A percentile compares a stretch with the other conserved stretches of the same genome.
These are phyloP conservation scores for Podarcis raffonei DNA, from an alignment of 2,113 vertebrate genomes.

Conservation along the genomic window DNA sequence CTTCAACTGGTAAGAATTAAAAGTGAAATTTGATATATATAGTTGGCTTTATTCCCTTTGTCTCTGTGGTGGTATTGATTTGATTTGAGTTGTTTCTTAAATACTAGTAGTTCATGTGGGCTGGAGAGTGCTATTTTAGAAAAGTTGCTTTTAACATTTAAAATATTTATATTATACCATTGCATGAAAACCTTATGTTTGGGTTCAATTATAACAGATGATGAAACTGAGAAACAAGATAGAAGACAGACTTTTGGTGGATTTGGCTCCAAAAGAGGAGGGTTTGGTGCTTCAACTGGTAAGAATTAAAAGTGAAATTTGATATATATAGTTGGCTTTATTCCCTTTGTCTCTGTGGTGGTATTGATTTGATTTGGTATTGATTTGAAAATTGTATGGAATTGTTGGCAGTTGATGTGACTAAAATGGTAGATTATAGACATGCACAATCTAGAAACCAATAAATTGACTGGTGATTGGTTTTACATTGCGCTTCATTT, in stretches of 20 bases:
- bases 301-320: slow-evolving; percentile 17
- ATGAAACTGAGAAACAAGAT: slow-evolving; percentile 31
- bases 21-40: neutral
- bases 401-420: neutral
- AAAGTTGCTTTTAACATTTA: no score
- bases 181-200: fast-evolving
- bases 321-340: no score
- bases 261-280: slow-evolving; percentile 43
- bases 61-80: neutral
- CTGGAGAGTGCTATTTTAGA: no score
- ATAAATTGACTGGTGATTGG: neutral
- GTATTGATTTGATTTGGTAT: neutral
- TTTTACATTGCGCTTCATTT: neutral
- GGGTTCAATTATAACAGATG: slow-evolving; percentile 37
- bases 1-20: slow-evolving; percentile 52
- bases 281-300: slow-evolving; percentile 45
- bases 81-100: no score
- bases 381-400: neutral
- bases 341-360: neutral
- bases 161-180: no score
- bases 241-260: neutral
- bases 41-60: neutral
- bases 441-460: neutral
- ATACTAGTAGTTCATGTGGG: no score
- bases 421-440: neutral